These are phyloP conservation scores for Lycocorax pyrrhopterus DNA, from an alignment of 2,113 vertebrate species.

Conservation along the genomic window DNA sequence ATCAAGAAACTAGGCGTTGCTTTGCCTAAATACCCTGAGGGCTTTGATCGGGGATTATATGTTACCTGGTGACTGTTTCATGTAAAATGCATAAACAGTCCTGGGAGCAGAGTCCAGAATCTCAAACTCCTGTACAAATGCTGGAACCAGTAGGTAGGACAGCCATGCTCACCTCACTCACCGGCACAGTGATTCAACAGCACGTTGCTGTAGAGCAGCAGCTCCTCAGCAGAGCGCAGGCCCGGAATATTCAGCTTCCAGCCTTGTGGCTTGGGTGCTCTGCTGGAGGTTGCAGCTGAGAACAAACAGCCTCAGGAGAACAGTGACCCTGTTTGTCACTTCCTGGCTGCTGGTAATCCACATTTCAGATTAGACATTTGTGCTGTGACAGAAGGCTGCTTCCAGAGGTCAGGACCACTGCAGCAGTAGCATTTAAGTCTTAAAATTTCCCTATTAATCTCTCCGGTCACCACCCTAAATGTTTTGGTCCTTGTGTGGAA, in stretches of 20 bases:
- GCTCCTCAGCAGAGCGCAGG: background rate
- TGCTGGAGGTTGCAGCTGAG: background rate
- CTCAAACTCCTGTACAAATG: background rate
- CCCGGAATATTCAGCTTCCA: background rate
- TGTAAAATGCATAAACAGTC: conserved; percentile 35
- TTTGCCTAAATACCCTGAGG: background rate
- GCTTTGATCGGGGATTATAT: conserved; percentile 14
- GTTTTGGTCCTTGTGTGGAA: background rate
- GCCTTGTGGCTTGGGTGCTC: background rate
- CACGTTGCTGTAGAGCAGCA: background rate
- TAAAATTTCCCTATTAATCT: background rate
- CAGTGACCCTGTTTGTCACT: background rate
- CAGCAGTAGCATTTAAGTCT: background rate
- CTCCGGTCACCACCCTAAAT: background rate
- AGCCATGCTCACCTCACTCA: background rate
- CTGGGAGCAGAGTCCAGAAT: conserved; percentile 26
- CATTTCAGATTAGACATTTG: background rate
- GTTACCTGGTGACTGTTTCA: conserved; percentile 52
- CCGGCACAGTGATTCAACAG: background rate
- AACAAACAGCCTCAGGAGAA: background rate
- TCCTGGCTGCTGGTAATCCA: background rate
- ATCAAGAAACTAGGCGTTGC: conserved; percentile 36
- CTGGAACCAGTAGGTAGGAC: background rate
- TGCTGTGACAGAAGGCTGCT: background rate
- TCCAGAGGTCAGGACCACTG: background rate